Base-by-base conservation (phyloP, 2,888 invertebrate species). In the Malthinus flaveolus region DNA sequence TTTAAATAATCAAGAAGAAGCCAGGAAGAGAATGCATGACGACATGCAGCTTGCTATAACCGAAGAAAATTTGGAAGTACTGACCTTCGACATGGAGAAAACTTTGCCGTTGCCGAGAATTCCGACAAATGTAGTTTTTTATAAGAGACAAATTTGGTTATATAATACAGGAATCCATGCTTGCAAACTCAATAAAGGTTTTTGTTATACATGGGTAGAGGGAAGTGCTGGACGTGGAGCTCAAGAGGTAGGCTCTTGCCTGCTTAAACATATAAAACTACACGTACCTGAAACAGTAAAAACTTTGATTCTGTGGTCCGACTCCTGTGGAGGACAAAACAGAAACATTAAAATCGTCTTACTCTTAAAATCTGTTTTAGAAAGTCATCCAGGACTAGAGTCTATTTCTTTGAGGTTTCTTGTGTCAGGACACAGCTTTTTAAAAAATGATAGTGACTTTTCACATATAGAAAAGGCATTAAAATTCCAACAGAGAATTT, bases 131-230 rank as follows among this genome's bases (percentile, higher is more conserved):
- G 55, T 69, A 35, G 55, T 69, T n/a, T 71, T 66, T 54, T 71
- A 71, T 53, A 71, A 71, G 58, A 50, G 70, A 31, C 69, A 69
- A 55, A 50, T 71, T 35, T 69, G 69, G 64, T 39, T 68, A 7
- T 70, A 69, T 50, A 71, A 71, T 56, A 48, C 39, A 32, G 66
- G 66, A 6, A 49, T 69, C 35, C 61, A 64, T 50, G 36, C 56
- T 9, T 66, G 62, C 32, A 66, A 67, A 13, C 23, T 57, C 13
- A 37, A 36, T 9, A 49, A 51, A 50, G 33, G 34, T 6, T 11
- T 15, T 36, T 60, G 11, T 31, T 45, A 49, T 49, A 23, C 49
- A 15, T 44, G 44, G 15, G 1, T 15, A 3, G 44, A 44, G 7
- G 44, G 44, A 4, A 1, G 6, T 4, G 44, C 44, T 8, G 23